Percentiles rank a stretch among this genome's conserved stretches.
Evolutionary conservation across 2,888 invertebrate species (phyloP).

Genomic region (Drosophila suboccidentalis): DNA sequence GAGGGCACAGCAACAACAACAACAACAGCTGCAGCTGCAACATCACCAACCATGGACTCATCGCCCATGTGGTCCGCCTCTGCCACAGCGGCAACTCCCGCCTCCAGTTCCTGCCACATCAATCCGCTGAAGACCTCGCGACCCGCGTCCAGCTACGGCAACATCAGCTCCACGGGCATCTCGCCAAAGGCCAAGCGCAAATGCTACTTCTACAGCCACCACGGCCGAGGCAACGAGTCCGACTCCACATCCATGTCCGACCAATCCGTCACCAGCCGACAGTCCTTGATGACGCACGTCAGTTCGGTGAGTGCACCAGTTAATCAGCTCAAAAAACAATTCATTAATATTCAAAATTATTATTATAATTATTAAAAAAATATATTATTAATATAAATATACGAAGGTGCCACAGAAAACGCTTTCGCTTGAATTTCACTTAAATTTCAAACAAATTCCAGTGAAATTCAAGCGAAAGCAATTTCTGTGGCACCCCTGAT

Average conservation of each 20-base stretch:
- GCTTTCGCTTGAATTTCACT: no score
- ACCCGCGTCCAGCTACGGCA: constrained; percentile 83
- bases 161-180: constrained; percentile 82
- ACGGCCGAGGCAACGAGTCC: constrained; percentile 82
- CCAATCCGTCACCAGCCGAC: constrained; percentile 89
- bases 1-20: constrained; percentile 28
- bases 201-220: constrained; percentile 78
- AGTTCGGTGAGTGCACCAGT: constrained; percentile 84
- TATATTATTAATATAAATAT: no score
- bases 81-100: constrained; percentile 48
- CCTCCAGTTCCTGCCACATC: constrained; percentile 85
- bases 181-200: constrained; percentile 84
- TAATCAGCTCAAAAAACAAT: no score
- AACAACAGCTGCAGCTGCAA: constrained; percentile 11
- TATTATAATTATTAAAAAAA: no score
- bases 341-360: no score
- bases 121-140: constrained; percentile 85
- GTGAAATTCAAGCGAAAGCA: no score
- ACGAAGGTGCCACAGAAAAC: no score
- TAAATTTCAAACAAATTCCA: no score
- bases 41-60: constrained; percentile 61
- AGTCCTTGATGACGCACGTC: constrained; percentile 86
- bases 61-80: constrained; percentile 73
- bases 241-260: constrained; percentile 89
- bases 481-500: no score